Percentiles rank a stretch among this genome's conserved stretches.
Conservation (phyloP, 1,140 invertebrate genomes). For the Aricia agestis region DNA sequence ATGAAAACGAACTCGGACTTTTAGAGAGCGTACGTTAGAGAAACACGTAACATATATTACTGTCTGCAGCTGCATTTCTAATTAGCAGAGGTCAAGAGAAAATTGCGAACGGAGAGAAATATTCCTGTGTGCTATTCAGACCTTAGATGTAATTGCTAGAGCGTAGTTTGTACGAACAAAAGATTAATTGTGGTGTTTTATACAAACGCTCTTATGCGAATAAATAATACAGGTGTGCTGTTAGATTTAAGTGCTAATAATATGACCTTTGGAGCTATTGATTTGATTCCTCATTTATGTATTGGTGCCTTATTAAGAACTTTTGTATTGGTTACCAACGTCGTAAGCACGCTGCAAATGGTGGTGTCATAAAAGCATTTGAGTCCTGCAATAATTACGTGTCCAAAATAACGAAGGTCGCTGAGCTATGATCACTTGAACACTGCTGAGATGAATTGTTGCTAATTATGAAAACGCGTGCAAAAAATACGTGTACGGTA, state of each 20-base stretch:
- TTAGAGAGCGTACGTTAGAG: neutral
- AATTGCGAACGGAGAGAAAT: neutral
- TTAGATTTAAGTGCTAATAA: neutral
- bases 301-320: too few relatives aligned
- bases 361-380: too few relatives aligned
- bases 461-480: too few relatives aligned
- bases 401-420: too few relatives aligned
- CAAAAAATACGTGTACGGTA: too few relatives aligned
- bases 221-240: neutral
- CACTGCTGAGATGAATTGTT: too few relatives aligned
- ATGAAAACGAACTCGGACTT: neutral
- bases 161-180: neutral
- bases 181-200: neutral
- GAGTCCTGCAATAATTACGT: too few relatives aligned
- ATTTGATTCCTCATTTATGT: too few relatives aligned
- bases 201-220: neutral
- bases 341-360: too few relatives aligned
- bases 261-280: too few relatives aligned
- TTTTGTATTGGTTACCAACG: too few relatives aligned
- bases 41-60: conserved; percentile 10
- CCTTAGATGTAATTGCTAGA: neutral
- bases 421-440: too few relatives aligned
- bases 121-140: neutral
- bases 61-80: conserved; percentile 10
- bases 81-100: conserved; percentile 3